Evolutionary conservation across 2,113 vertebrate genomes (phyloP).

Genomic region (Mugil cephalus): DNA sequence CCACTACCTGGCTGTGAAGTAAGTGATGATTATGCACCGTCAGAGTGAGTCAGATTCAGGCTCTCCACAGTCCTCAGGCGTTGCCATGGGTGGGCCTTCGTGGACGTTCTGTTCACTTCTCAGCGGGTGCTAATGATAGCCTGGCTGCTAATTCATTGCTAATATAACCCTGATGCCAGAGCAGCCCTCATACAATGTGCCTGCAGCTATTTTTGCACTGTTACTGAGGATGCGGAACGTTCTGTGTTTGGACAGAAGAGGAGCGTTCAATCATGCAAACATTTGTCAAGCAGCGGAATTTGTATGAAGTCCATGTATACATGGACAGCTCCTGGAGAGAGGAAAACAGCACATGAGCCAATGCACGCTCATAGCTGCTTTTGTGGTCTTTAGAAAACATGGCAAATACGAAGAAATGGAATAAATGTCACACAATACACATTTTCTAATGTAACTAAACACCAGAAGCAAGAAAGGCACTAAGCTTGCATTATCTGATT

Average conservation of each 20-base stretch:
- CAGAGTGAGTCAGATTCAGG: background rate
- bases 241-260: background rate
- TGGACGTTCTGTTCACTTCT: background rate
- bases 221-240: background rate
- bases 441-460: background rate
- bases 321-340: background rate
- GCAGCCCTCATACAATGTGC: background rate
- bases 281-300: background rate
- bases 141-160: background rate
- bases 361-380: background rate
- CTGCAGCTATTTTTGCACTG: background rate
- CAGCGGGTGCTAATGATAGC: background rate
- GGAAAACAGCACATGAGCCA: background rate
- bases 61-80: background rate
- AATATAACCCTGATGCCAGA: background rate
- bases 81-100: background rate
- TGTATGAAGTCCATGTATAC: background rate
- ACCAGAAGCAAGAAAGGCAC: background rate
- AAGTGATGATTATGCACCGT: background rate
- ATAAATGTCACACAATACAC: background rate
- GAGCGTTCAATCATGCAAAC: background rate
- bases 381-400: background rate
- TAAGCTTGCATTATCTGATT: too few relatives aligned
- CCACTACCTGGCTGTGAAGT: slow-evolving; percentile 15
- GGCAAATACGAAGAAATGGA: slow-evolving; percentile 1